Percentiles rank a stretch among this genome's conserved stretches.
Evolutionary conservation across 2,888 invertebrate genomes (phyloP).

Genomic region (Drosophila nigritarsus): DNA sequence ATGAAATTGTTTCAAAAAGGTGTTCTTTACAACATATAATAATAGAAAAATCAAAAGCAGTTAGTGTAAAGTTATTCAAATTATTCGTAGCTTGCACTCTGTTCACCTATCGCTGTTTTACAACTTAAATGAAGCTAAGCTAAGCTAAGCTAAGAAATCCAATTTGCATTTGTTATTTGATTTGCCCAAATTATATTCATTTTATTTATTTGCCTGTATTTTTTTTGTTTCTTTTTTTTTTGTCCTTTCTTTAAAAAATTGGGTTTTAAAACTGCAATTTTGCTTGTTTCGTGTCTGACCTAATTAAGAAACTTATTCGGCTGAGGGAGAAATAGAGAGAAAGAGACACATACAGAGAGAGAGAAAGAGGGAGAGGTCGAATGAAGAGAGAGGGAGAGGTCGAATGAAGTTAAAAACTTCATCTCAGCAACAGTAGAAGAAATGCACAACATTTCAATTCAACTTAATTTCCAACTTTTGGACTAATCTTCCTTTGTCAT

Average conservation of each 20-base stretch:
- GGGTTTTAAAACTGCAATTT: slow-evolving; percentile 40
- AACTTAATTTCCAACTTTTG: slow-evolving; percentile 77
- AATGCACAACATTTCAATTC: slow-evolving; percentile 68
- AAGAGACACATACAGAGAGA: background rate
- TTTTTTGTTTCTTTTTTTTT: background rate
- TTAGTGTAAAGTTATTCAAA: background rate
- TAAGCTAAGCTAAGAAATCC: slow-evolving; percentile 19
- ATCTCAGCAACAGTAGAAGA: slow-evolving; percentile 29
- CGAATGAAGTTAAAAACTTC: slow-evolving; percentile 58
- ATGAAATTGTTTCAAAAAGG: background rate
- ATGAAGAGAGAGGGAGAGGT: background rate
- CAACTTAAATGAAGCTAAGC: background rate
- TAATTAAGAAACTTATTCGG: slow-evolving; percentile 58
- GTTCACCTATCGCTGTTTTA: background rate
- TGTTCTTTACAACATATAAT: background rate
- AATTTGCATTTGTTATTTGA: slow-evolving; percentile 47
- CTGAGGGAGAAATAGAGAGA: background rate
- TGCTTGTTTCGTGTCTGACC: slow-evolving; percentile 21
- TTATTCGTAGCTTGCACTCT: background rate
- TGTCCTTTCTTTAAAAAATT: slow-evolving; percentile 5
- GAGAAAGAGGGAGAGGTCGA: too few relatives aligned
- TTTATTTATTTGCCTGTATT: slow-evolving; percentile 13
- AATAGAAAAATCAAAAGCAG: background rate
- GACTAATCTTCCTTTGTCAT: slow-evolving; percentile 74
- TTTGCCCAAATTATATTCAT: slow-evolving; percentile 35